Conservation (phyloP, 2,888 invertebrate species). For the Slavum lentiscoides region DNA sequence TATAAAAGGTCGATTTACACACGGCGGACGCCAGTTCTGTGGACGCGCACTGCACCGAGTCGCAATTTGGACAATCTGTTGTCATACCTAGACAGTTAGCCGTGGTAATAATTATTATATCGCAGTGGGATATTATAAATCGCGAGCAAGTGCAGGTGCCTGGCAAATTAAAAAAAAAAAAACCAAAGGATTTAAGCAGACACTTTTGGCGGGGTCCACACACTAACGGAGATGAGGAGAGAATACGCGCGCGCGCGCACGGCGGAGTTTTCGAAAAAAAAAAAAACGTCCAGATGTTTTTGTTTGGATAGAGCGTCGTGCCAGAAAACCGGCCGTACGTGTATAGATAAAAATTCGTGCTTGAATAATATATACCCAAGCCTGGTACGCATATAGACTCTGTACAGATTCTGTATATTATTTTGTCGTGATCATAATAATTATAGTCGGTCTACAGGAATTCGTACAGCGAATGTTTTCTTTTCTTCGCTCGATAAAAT, state of each 20-base stretch:
- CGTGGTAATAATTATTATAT: no score
- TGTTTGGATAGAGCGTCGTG: slow-evolving; percentile 23
- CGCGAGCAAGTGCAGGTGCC: not conserved
- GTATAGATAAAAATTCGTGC: not conserved
- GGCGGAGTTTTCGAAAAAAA: not conserved
- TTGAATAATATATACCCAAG: not conserved
- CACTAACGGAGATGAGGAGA: no score
- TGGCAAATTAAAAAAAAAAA: not conserved
- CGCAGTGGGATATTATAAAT: not conserved
- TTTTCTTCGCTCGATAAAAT: no score
- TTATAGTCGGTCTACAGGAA: not conserved
- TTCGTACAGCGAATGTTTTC: not conserved
- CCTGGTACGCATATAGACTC: not conserved
- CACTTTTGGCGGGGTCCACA: not conserved
- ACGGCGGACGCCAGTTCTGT: no score
- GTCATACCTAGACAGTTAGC: no score
- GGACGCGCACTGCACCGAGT: no score
- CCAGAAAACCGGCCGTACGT: slow-evolving; percentile 9
- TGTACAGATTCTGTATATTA: not conserved
- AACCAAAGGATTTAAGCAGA: not conserved
- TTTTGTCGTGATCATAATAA: no score
- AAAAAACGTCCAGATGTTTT: slow-evolving; percentile 26
- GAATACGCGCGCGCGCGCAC: not conserved
- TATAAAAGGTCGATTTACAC: no score
- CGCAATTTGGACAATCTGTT: no score